Evolutionary conservation across 2,797 vertebrate genomes (phyloP), one percentile per base, ranked within the genome.

Genomic region (Parauchenoglanis ngamensis): DNA sequence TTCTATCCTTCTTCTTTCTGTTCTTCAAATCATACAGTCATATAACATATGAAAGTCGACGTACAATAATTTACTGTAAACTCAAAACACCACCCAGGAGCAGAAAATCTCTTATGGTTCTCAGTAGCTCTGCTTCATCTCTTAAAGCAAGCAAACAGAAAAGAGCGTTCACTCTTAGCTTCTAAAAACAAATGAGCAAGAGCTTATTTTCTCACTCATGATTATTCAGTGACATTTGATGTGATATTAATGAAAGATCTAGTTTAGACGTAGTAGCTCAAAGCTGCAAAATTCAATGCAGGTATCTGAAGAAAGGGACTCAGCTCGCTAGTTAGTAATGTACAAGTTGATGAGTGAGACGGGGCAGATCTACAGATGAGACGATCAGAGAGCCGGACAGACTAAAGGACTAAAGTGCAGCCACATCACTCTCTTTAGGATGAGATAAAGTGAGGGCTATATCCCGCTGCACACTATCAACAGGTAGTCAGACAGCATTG

Each of bases 41-140:
- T 31, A 72, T 88, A 85, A 81, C 31, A 63, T 46, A 46, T 44
- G 4, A 85, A 90, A 89, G 91, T 87, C 67, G 59, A 91, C 89
- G 85, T 87, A 88, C 92, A 90, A 25, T 87, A 79, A 92, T 87
- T 89, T 90, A 87, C 90, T 87, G 84, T 81, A 85, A 91, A 54
- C 17, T 17, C 59, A 89, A 92, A 90, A 93, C 92, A 92, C 80
- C 87, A 86, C 90, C 89, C 88, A 87, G 86, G 25, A 68, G 68
- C n/a, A 65, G 82, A 86, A 86, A 88, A 90, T 11, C 21, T 46
- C 8, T n/a, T 7, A 49, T 7, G 44, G 87, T 57, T 73, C 78
- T 3, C 25, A 85, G 88, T 91, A 91, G 93, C 93, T 90, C 90
- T 88, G 81, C 87, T 87, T 84, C 52, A 15, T 73, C 40, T 73